Base-by-base conservation (phyloP, 53 echinoderm and acorn worm species). In the Mesocentrotus franciscanus region DNA sequence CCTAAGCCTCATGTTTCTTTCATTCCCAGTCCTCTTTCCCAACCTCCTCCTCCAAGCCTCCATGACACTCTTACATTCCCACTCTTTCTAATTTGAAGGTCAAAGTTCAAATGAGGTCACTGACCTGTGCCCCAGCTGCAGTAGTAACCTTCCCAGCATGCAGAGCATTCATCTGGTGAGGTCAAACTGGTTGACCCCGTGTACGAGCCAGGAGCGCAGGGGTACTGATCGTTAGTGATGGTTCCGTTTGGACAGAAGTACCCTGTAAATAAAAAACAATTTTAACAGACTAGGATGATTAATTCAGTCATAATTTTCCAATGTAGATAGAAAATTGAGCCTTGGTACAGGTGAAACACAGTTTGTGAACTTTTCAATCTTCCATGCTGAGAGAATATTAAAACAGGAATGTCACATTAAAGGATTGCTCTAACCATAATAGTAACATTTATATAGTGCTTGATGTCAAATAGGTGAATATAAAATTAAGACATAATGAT, bases 211-310 rank as follows among this genome's bases (percentile, higher is more conserved):
- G 98, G 98, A 29, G 97, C 96, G 55, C 99, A 99, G 36, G 99
- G 99, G 92, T 83, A 99, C 96, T 99, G 98, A 89, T 98, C 98
- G 92, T 96, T 97, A 64, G 97, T 97, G 91, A 99, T 99, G 76
- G 99, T 99, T 1, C 99, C 99, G 78, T 98, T 98, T 9, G 98
- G 99, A 96, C 99, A 99, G 93, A 97, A 99, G 90, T 96, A 99
- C 10, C 99, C 99, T 98, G 95, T 22, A 95, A 95, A 13, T 34
- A 17, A 29, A 30, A 26, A 64, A 18, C 27, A 66, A 24, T 4
- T 18, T 14, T 30, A 91, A 66, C 20, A 91, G 1, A 91, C 17
- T 11, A 57, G 4, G 83, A 34, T 34, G 35, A 36, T 13, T 4
- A 78, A 13, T 0, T 22, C 0, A 0, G 34, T 49, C 49, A 49